Base-by-base conservation (phyloP, 2,113 vertebrate species). In the Alligator mississippiensis region DNA sequence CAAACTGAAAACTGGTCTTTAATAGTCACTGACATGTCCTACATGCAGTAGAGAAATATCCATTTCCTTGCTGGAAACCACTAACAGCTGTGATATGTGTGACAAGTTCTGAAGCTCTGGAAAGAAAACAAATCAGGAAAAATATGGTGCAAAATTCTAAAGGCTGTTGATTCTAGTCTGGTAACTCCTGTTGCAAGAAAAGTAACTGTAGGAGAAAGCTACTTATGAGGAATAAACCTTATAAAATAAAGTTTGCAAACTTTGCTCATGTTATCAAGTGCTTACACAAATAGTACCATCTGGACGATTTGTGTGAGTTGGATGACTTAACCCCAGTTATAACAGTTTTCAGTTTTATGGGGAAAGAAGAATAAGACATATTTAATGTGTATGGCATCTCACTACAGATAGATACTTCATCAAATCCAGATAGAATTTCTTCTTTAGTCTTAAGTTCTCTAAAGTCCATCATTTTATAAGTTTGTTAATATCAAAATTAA, bases 91-190 rank as follows among this genome's bases (percentile, higher is more conserved):
- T 28, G 77, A 58, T 64, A 34, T 0, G 1, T 82, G 0, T 92
- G 66, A 86, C 77, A 89, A 63, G 5, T 89, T 94, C 74, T 93
- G 82, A 89, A 63, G 5, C 88, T 94, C 74, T 93, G 82, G 93
- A 97, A 96, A 93, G 77, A 85, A 94, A 97, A 92, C 96, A 82
- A 70, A 30, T 55, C 68, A 83, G 75, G 25, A 85, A 90, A 38
- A 80, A 89, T 59, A 34, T 27, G 27, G 81, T 55, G 54, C 88
- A 87, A 89, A 92, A 95, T 91, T 93, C 47, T 55, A 84, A 79
- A 85, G 4, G 5, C 78, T 64, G 14, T 82, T 89, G 47, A 78
- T n/a, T 82, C 82, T 84, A 75, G 90, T 87, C 92, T 93, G 79
- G 68, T 81, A 25, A 21, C 25, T 28, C 8, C 27, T 93, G 61